Conservation (phyloP, 2,888 invertebrate genomes). For the Rhagophthalmus giganteus region DNA sequence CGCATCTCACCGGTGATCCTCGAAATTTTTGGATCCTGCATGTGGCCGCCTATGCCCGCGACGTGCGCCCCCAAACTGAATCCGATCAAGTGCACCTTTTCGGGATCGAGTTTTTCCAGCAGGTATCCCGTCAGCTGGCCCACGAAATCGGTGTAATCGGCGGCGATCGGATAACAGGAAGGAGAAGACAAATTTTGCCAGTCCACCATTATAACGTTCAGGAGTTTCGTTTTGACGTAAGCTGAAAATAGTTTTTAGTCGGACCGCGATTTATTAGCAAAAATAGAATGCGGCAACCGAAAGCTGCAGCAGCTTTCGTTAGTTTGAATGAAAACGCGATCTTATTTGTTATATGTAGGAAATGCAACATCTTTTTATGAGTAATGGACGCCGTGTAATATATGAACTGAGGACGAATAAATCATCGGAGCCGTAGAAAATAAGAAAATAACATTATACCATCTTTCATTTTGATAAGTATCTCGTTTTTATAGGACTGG, state of each 20-base stretch:
- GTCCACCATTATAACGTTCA: slow-evolving; percentile 26
- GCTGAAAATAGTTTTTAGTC: slow-evolving; percentile 13
- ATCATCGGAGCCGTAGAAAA: too few relatives aligned
- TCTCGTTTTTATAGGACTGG: slow-evolving; percentile 24
- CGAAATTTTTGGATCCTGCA: slow-evolving; percentile 15
- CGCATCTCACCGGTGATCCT: slow-evolving; percentile 20
- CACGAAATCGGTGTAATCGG: slow-evolving; percentile 22
- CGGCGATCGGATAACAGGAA: slow-evolving; percentile 21
- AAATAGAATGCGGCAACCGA: too few relatives aligned
- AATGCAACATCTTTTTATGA: too few relatives aligned
- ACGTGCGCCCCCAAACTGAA: slow-evolving; percentile 27
- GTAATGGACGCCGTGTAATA: too few relatives aligned
- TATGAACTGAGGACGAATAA: too few relatives aligned
- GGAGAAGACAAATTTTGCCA: slow-evolving; percentile 20
- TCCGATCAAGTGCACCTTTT: slow-evolving; percentile 22
- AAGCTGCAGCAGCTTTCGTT: too few relatives aligned
- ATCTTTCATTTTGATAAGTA: slow-evolving; percentile 25
- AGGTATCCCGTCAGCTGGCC: slow-evolving; percentile 26
- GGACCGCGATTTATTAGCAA: too few relatives aligned
- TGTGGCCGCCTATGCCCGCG: slow-evolving; percentile 18
- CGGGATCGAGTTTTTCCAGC: slow-evolving; percentile 5
- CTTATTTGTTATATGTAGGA: too few relatives aligned
- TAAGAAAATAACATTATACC: too few relatives aligned
- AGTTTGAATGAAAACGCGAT: too few relatives aligned
- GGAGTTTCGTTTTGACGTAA: slow-evolving; percentile 4